Evolutionary conservation across 1,140 invertebrate genomes (phyloP), one percentile per base, ranked within the genome.

Genomic region (Drosophila simulans): DNA sequence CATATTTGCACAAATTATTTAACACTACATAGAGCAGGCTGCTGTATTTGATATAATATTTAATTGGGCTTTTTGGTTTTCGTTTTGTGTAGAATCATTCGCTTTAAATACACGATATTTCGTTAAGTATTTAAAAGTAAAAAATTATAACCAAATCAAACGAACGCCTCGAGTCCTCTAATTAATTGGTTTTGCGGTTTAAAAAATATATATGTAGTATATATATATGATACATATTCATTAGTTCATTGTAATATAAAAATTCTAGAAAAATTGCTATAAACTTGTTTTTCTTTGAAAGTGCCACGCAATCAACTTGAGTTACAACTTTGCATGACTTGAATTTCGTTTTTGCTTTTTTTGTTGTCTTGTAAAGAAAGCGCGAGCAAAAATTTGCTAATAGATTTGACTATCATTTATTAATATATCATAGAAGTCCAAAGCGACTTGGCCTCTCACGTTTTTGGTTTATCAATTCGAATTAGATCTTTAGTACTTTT

Each of bases 221-320:
- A 76, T 13, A 55, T 77, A 62, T 78, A 58, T 54, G 60, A 73
- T 74, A 78, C 76, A 81, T 68, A 72, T 70, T 64, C 55, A 46
- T 64, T 75, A 83, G 72, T 75, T 85, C 68, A 81, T 75, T 65
- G 48, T 85, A 90, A 86, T 90, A 90, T 86, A 90, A 90, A 90
- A 90, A 90, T 90, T 90, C 86, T 90, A 90, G 86, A 90, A 90
- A 80, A 90, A 90, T 86, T 85, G 75, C 86, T 90, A 90, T 90
- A 85, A 81, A 90, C 78, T 77, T 79, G 53, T 65, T 60, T 59
- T 51, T 62, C 52, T 73, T 54, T 42, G 53, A 75, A 79, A 83
- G 80, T 83, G 69, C 69, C 79, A 73, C 60, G 60, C 79, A 56
- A 58, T 57, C 62, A 84, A 84, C 72, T 65, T 72, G 56, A 82